Conservation (phyloP, 2,797 vertebrate species). For the Aldrovandia affinis region DNA sequence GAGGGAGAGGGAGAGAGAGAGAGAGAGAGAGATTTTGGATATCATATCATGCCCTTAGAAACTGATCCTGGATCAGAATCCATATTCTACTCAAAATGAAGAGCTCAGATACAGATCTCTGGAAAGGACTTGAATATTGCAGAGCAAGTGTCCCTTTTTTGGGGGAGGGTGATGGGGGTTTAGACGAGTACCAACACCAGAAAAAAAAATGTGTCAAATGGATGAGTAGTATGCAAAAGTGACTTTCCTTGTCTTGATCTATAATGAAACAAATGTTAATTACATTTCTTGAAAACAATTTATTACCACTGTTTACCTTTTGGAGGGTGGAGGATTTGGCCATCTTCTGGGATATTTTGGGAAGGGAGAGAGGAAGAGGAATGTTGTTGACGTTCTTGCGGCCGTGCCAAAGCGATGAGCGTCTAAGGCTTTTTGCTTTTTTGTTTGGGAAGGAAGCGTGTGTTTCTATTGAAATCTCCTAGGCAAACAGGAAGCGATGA, state of each 20-base stretch:
- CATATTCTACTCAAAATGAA: neutral
- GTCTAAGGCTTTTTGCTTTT: neutral
- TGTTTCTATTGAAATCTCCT: slow-evolving; percentile 25
- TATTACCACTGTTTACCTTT: neutral
- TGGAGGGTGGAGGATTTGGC: slow-evolving; percentile 33
- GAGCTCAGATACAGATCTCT: neutral
- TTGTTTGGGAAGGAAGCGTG: slow-evolving; percentile 24
- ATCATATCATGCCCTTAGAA: no score
- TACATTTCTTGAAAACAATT: neutral
- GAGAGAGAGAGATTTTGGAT: neutral
- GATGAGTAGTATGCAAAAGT: slow-evolving; percentile 56
- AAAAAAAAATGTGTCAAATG: neutral
- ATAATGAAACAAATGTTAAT: slow-evolving; percentile 59
- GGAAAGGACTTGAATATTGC: neutral
- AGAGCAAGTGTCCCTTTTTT: neutral
- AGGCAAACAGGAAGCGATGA: slow-evolving; percentile 30
- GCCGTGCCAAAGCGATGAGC: neutral
- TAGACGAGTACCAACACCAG: no score
- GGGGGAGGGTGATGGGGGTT: neutral
- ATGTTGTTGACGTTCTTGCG: slow-evolving; percentile 10
- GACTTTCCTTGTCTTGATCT: slow-evolving; percentile 52
- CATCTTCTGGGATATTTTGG: neutral
- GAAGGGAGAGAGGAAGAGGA: slow-evolving; percentile 2
- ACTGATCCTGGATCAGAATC: no score
- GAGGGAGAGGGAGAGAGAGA: no score